Conservation (phyloP, 2,797 vertebrate species). For the Jordanella pulchra region DNA sequence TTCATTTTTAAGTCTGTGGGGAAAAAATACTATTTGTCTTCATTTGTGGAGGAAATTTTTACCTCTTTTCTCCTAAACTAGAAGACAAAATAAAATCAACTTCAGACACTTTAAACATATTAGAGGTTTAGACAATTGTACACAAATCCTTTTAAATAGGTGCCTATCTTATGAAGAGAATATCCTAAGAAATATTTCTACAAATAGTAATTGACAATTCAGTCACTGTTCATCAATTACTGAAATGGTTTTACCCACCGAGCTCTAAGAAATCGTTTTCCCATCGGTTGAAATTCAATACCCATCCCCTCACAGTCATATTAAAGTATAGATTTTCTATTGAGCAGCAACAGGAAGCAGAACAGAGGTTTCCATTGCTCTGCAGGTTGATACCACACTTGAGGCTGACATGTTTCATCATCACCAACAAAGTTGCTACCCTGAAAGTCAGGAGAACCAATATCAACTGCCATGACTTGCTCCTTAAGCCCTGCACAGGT, state of each 20-base stretch:
- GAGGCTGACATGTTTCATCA: conserved; percentile 47
- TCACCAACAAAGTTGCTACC: conserved; percentile 29
- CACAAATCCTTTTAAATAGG: not conserved
- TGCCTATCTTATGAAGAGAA: not conserved
- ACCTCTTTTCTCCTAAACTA: not conserved
- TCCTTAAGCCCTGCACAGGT: conserved; percentile 32
- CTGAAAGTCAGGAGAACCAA: conserved; percentile 30
- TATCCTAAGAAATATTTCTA: not conserved
- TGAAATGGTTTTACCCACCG: not conserved
- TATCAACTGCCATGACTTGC: conserved; percentile 30
- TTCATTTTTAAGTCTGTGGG: not conserved
- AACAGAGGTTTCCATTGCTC: conserved; percentile 33
- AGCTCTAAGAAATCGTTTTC: conserved; percentile 17
- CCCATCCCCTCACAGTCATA: conserved; percentile 12
- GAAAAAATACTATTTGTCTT: not conserved
- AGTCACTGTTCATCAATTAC: not conserved
- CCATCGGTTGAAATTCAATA: conserved; percentile 27
- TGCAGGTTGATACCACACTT: conserved; percentile 24
- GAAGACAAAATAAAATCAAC: not conserved
- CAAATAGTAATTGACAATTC: not conserved
- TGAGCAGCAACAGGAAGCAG: conserved; percentile 22
- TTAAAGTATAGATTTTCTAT: conserved; percentile 24
- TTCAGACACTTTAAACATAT: not conserved
- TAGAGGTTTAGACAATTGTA: not conserved
- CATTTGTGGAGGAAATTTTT: not conserved